Evolutionary conservation across 2,797 vertebrate species (phyloP).

Genomic region (Artibeus jamaicensis): DNA sequence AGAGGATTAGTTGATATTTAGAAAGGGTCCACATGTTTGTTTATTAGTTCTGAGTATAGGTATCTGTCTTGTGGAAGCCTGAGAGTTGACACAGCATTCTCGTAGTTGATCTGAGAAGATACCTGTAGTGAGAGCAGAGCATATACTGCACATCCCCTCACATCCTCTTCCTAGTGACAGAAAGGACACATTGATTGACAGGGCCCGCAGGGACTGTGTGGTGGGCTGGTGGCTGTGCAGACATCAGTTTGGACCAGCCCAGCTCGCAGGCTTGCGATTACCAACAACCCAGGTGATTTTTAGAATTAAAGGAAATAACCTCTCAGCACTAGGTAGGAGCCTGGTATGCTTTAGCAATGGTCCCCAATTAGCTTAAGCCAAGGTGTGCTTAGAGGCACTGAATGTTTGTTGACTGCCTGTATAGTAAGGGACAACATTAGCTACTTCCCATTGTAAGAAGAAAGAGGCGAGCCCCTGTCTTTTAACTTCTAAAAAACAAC

Average conservation of each 20-base stretch:
- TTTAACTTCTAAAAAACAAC: background rate
- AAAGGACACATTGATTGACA: background rate
- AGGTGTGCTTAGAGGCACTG: background rate
- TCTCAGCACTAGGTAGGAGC: rapidly evolving
- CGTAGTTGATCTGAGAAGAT: background rate
- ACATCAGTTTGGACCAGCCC: background rate
- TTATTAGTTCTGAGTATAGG: background rate
- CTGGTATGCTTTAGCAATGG: background rate
- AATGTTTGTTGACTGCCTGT: background rate
- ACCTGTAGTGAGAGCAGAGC: background rate
- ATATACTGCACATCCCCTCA: rapidly evolving
- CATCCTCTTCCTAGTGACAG: background rate
- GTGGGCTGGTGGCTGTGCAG: background rate
- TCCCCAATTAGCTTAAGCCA: background rate
- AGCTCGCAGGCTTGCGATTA: background rate
- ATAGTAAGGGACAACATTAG: background rate
- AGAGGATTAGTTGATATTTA: background rate
- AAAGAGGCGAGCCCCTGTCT: background rate
- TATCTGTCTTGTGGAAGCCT: background rate
- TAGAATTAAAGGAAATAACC: background rate
- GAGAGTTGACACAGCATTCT: background rate
- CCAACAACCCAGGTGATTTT: background rate
- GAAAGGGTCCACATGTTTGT: background rate
- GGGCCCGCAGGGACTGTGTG: background rate
- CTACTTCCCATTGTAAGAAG: background rate